Base-by-base conservation (phyloP, 2,888 invertebrate species). In the Galeopsomyia nigrocyanea region DNA sequence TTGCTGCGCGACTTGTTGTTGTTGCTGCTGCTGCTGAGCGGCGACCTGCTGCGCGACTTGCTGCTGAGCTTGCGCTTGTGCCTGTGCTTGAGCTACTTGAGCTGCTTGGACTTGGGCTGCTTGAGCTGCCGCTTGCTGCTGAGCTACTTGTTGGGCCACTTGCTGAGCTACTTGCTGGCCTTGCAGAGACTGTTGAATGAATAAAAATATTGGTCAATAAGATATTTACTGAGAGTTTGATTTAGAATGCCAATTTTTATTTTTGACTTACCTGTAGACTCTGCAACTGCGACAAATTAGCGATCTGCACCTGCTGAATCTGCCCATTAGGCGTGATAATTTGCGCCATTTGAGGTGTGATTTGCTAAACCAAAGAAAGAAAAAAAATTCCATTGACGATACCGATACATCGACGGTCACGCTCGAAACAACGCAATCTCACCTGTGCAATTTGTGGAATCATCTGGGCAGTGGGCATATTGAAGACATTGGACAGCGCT, bases 311-410 rank as follows among this genome's bases (percentile, higher is more conserved):
- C 83, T 96, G 95, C 79, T 96, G 96, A 69, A 96, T 92, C 83
- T 95, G 96, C 0, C 96, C 96, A 65, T 92, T 93, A 0, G 95
- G 95, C 5, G 95, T 95, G n/a, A 96, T 90, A 47, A 95, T 93
- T 83, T 94, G 95, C 0, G 95, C 94, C 69, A 94, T 88, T 85
- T 93, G 92, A 0, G 91, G 92, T 17, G 19, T 53, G 77, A 91
- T 90, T 50, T 90, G 89, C 88, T 91, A 88, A 84, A 89, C 82
- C 51, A 60, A 13, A 68, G 26, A 58, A 49, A 55, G 71, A 58
- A 58, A 49, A 55, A 72, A 58, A 47, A 19, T 51, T 31, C 16
- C 9, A 62, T 57, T 21, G 26, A 17, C 5, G n/a, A 49, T 31
- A 19, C 22, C 39, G 10, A 50, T 51, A 26, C 26, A 26, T 5